Evolutionary conservation across 1,140 invertebrate genomes (phyloP).

Genomic region (Drosophila pandora): DNA sequence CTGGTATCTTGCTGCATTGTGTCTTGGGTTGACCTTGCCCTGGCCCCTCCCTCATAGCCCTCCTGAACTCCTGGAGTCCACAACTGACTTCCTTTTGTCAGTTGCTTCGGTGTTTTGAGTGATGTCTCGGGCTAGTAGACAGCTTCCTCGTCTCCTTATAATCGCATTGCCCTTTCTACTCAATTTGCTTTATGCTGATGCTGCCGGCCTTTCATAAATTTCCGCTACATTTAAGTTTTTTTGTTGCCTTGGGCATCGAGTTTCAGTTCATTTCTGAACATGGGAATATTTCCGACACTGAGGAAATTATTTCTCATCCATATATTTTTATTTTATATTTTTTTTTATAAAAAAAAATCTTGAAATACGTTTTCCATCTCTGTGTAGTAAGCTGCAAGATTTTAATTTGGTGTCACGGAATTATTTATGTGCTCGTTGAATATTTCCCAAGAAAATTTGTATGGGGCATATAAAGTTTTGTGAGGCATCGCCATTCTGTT

Average conservation of each 20-base stretch:
- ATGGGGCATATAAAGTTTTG: constrained; percentile 22
- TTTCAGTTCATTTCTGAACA: constrained; percentile 35
- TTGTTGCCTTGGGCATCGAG: constrained; percentile 11
- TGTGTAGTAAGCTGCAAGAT: constrained; percentile 17
- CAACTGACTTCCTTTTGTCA: constrained; percentile 65
- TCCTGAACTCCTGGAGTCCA: not conserved
- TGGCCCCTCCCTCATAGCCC: not conserved
- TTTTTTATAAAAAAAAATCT: not conserved
- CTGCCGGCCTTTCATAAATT: constrained; percentile 56
- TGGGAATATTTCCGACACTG: constrained; percentile 2
- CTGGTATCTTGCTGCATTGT: constrained; percentile 36
- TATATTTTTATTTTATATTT: not conserved
- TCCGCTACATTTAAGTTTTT: constrained; percentile 50
- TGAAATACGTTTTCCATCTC: not conserved
- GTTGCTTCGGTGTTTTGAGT: constrained; percentile 60
- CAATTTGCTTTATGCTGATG: constrained; percentile 59
- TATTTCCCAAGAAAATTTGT: constrained; percentile 26
- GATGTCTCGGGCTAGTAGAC: constrained; percentile 49
- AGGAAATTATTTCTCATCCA: not conserved
- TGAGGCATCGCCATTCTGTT: constrained; percentile 8
- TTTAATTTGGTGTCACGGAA: constrained; percentile 45
- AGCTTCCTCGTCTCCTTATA: constrained; percentile 55
- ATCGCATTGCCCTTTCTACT: constrained; percentile 48
- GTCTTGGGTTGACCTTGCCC: constrained; percentile 61
- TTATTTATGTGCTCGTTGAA: constrained; percentile 41